Base-by-base conservation (phyloP, 2,888 invertebrate species). In the Odontocerum albicorne region DNA sequence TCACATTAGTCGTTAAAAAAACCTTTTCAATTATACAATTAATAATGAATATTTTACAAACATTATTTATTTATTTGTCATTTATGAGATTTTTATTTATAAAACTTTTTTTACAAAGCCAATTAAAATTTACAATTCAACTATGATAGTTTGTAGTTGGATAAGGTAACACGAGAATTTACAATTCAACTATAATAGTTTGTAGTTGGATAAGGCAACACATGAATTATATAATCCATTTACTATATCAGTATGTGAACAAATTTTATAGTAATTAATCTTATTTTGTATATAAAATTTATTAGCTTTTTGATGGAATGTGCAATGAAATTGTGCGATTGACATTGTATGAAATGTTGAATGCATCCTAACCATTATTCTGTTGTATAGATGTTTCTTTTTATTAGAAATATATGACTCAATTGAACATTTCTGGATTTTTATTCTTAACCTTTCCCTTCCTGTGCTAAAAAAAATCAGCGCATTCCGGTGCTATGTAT, bases 341-440 rank as follows among this genome's bases (percentile, higher is more conserved):
- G 36, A 47, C n/a, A n/a, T 39, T 40, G 52, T 49, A 54, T 38
- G 22, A 36, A 44, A 44, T 39, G 40, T 44, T n/a, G 21, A 55
- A 55, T 43, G 49, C 43, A 55, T 55, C 49, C 44, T 47, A 54
- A 39, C 33, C 20, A 33, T 44, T 54, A 54, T 54, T 55, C 59
- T 52, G 54, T 60, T 60, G 54, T 54, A 55, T 57, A 59, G 47
- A 53, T 54, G 54, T 60, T 56, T 60, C 57, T 57, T 60, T 59
- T 51, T 53, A 56, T 54, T 60, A 50, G 53, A 55, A 59, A 59
- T 59, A 59, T 53, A 58, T 55, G 42, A n/a, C n/a, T n/a, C n/a
- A n/a, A n/a, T n/a, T n/a, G n/a, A n/a, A n/a, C n/a, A n/a, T n/a
- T n/a, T n/a, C n/a, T n/a, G n/a, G n/a, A n/a, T n/a, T n/a, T n/a